Percentiles rank a stretch among this genome's conserved stretches.
Conservation (phyloP, 2,888 invertebrate species). For the Drosophila paranaensis region DNA sequence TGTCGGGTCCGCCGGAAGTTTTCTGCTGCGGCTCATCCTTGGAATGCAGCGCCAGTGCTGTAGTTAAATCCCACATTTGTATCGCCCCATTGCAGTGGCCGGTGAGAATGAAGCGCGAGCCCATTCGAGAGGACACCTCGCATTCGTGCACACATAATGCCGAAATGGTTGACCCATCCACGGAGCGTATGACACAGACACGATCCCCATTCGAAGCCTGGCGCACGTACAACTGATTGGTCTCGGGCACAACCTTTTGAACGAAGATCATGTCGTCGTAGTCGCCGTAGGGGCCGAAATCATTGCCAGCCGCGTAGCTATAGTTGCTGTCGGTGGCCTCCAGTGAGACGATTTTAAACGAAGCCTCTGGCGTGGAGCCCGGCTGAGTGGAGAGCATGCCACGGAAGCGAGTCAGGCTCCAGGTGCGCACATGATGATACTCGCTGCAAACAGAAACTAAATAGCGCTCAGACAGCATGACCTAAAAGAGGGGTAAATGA, state of each 20-base stretch:
- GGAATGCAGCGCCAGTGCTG: constrained; percentile 91
- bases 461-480: constrained; percentile 97
- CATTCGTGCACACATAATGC: constrained; percentile 99
- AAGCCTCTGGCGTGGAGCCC: constrained; percentile 98
- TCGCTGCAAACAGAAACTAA: constrained; percentile 98
- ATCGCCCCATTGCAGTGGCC: constrained; percentile 97
- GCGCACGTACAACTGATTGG: constrained; percentile 96
- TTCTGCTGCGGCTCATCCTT: constrained; percentile 91
- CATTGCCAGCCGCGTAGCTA: constrained; percentile 88
- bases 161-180: constrained; percentile 96
- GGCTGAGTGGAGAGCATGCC: constrained; percentile 99
- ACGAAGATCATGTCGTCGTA: constrained; percentile 98
- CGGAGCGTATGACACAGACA: constrained; percentile 97
- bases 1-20: constrained; percentile 92
- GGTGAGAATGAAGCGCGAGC: constrained; percentile 94
- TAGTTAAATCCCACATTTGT: constrained; percentile 99
- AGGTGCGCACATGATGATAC: constrained; percentile 98
- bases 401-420: constrained; percentile 98
- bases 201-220: constrained; percentile 98
- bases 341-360: constrained; percentile 90
- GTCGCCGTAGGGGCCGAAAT: constrained; percentile 97
- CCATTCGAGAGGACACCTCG: constrained; percentile 97
- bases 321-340: constrained; percentile 89
- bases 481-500: constrained; percentile 85
- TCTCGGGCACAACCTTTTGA: constrained; percentile 98